phyloP scores from a whole-genome alignment of 2,888 invertebrate species.

The Galerucella nymphaeae region DNA sequence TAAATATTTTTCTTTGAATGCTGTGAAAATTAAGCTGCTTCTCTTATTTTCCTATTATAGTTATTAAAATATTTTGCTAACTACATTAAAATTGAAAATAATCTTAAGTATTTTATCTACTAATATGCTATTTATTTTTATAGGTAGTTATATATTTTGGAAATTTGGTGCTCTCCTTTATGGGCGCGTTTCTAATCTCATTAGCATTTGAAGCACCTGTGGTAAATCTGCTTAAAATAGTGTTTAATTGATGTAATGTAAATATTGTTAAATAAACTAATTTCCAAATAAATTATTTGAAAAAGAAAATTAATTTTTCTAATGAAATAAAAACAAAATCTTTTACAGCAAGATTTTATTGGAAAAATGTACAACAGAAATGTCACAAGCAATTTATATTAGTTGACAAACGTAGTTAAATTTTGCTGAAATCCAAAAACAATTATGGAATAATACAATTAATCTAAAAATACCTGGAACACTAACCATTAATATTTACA shows the following conservation, averaged over 20 bases:
- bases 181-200: slow-evolving; percentile 80
- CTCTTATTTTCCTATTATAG: too few relatives aligned
- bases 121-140: slow-evolving; percentile 53
- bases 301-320: background rate
- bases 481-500: slow-evolving; percentile 13
- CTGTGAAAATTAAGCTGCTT: too few relatives aligned
- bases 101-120: background rate
- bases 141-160: slow-evolving; percentile 78
- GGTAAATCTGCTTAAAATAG: slow-evolving; percentile 80
- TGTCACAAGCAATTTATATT: background rate
- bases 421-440: slow-evolving; percentile 11
- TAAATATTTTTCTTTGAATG: too few relatives aligned
- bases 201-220: slow-evolving; percentile 85
- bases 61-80: too few relatives aligned
- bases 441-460: slow-evolving; percentile 1
- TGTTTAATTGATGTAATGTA: slow-evolving; percentile 48
- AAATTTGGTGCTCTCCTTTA: slow-evolving; percentile 81
- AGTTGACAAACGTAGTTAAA: background rate
- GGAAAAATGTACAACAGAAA: slow-evolving; percentile 11
- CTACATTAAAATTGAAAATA: background rate
- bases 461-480: slow-evolving; percentile 1
- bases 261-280: background rate
- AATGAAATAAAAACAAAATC: background rate
- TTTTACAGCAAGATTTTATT: background rate
- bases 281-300: background rate